Percentiles rank a stretch among this genome's conserved stretches.
Conservation (phyloP, 2,797 vertebrate species). For the Ibycter americanus region DNA sequence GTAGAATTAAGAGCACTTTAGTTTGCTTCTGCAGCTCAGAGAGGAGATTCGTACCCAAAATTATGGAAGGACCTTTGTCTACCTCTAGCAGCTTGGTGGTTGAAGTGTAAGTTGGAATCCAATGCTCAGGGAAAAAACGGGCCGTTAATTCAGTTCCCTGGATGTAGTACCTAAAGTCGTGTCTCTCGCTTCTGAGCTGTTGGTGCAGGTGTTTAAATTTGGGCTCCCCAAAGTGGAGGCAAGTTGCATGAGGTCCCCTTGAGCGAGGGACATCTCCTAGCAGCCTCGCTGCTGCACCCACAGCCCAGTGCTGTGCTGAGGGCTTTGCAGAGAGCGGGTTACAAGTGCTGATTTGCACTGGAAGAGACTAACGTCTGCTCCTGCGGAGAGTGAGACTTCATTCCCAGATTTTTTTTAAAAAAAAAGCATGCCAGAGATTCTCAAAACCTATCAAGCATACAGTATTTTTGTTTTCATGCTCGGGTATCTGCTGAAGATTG, state of each 20-base stretch:
- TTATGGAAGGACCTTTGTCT: neutral
- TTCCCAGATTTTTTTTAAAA: neutral
- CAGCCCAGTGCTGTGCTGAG: fast-evolving
- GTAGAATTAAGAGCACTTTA: neutral
- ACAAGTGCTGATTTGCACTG: neutral
- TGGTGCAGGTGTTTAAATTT: neutral
- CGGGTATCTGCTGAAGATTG: neutral
- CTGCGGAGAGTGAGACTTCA: neutral
- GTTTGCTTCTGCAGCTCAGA: neutral
- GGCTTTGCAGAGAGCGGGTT: neutral
- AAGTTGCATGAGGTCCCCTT: neutral
- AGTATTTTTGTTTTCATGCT: neutral
- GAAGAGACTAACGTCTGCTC: neutral
- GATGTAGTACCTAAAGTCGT: neutral
- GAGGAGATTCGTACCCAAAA: neutral
- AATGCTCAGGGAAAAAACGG: neutral
- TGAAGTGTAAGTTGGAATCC: neutral
- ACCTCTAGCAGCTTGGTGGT: neutral
- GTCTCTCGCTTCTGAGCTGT: neutral
- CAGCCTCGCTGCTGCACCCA: fast-evolving
- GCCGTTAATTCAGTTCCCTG: neutral
- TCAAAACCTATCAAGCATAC: neutral
- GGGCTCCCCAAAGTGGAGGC: neutral
- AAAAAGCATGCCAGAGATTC: neutral
- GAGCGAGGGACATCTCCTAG: neutral